phyloP scores from a whole-genome alignment of 2,888 invertebrate genomes.

The Quadroppia sp. region DNA sequence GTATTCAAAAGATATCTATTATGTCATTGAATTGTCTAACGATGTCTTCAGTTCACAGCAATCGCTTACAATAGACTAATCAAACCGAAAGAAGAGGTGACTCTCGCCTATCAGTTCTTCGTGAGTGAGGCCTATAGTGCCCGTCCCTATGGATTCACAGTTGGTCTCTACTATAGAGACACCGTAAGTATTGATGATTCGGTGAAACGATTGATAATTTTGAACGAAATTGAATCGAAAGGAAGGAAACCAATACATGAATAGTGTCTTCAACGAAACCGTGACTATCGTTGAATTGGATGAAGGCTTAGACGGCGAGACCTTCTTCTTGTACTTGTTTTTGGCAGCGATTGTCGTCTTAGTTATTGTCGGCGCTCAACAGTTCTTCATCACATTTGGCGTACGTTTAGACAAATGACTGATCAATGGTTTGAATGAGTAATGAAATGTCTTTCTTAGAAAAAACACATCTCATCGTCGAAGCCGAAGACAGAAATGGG shows the following conservation, averaged over 20 bases:
- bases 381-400: slow-evolving; percentile 74
- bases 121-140: slow-evolving; percentile 96
- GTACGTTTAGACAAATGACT: slow-evolving; percentile 50
- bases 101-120: slow-evolving; percentile 88
- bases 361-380: slow-evolving; percentile 76
- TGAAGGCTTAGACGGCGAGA: slow-evolving; percentile 95
- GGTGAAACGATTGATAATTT: background rate
- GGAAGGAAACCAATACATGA: slow-evolving; percentile 44
- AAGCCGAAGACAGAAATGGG: slow-evolving; percentile 71
- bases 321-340: slow-evolving; percentile 95
- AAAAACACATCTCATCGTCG: slow-evolving; percentile 49
- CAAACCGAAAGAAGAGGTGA: slow-evolving; percentile 84
- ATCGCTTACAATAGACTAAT: slow-evolving; percentile 81
- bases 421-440: slow-evolving; percentile 6
- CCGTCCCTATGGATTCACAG: slow-evolving; percentile 89
- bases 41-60: slow-evolving; percentile 67
- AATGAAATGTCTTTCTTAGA: slow-evolving; percentile 48
- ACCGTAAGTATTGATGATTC: slow-evolving; percentile 56
- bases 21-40: background rate
- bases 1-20: slow-evolving; percentile 50
- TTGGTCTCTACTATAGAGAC: slow-evolving; percentile 87
- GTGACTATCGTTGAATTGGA: slow-evolving; percentile 92
- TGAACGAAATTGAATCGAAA: background rate
- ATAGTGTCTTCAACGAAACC: slow-evolving; percentile 79
- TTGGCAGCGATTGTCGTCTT: slow-evolving; percentile 83